phyloP scores from a whole-genome alignment of 2,113 vertebrate species.

The Dasypus novemcinctus region DNA sequence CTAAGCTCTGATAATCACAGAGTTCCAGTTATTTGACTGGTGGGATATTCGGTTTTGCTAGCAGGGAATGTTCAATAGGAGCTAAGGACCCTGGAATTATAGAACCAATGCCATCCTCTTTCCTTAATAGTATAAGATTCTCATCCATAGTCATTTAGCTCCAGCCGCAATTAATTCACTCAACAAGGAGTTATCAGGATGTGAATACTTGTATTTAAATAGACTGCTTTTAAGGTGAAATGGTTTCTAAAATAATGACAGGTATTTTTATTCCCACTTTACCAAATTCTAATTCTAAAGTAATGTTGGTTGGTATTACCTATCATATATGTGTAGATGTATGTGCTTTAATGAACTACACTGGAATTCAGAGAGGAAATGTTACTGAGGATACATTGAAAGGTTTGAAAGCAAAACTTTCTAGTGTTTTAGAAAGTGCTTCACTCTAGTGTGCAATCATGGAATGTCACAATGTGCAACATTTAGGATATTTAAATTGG shows the following conservation, averaged over 20 bases:
- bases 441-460: background rate
- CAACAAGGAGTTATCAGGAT: background rate
- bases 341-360: background rate
- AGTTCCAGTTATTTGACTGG: background rate
- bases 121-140: background rate
- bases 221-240: background rate
- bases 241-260: conserved; percentile 23
- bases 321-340: background rate
- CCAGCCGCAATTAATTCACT: conserved; percentile 21
- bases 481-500: conserved; percentile 75
- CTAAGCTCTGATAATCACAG: background rate
- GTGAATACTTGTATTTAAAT: conserved; percentile 36
- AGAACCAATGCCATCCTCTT: background rate
- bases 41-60: background rate
- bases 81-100: background rate
- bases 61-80: background rate
- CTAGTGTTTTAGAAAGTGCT: conserved; percentile 33
- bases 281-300: background rate
- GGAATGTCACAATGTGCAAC: conserved; percentile 60
- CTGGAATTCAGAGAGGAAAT: conserved; percentile 14
- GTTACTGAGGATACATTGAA: background rate
- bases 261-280: conserved; percentile 24
- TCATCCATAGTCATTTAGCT: conserved; percentile 39
- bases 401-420: conserved; percentile 31
- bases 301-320: background rate